Conservation (phyloP, 37 sponge, comb jelly and placozoan genomes). For the Diacarnus erythraeanus region DNA sequence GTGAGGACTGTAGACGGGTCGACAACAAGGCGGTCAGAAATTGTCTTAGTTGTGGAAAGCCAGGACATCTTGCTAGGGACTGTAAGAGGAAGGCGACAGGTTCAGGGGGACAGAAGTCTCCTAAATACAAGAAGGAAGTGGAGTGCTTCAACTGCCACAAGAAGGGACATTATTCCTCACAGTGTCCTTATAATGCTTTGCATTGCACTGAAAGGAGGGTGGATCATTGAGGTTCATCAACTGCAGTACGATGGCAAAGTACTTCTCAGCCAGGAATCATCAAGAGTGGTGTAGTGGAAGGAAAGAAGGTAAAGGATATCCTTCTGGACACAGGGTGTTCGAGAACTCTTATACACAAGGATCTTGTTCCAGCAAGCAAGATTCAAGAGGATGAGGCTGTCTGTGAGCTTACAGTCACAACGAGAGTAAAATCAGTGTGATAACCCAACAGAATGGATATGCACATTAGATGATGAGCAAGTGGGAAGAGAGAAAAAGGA, state of each 20-base stretch:
- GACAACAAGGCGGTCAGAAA: too few species aligned
- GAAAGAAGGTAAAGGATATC: constrained; percentile 2
- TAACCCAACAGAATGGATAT: background rate
- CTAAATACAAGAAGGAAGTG: background rate
- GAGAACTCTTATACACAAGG: background rate
- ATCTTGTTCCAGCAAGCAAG: background rate
- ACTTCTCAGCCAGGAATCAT: background rate
- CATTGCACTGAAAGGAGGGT: background rate
- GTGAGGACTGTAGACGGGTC: too few species aligned
- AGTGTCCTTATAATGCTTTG: background rate
- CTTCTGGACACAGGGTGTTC: constrained; percentile 12
- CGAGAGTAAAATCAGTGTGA: too few species aligned
- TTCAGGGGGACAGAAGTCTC: background rate
- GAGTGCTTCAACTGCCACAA: too few species aligned
- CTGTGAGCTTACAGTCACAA: background rate
- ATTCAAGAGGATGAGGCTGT: background rate
- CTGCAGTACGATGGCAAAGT: background rate
- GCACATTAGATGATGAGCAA: background rate
- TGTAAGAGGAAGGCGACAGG: background rate
- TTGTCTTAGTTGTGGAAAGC: background rate
- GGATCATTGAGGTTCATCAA: background rate
- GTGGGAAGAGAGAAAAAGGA: background rate
- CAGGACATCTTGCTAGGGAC: constrained; percentile 5
- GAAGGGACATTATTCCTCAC: background rate
- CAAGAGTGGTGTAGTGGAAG: background rate